Evolutionary conservation across 2,888 invertebrate species (phyloP), one percentile per base, ranked within the genome.

Genomic region (Metopia argyrocephala): DNA sequence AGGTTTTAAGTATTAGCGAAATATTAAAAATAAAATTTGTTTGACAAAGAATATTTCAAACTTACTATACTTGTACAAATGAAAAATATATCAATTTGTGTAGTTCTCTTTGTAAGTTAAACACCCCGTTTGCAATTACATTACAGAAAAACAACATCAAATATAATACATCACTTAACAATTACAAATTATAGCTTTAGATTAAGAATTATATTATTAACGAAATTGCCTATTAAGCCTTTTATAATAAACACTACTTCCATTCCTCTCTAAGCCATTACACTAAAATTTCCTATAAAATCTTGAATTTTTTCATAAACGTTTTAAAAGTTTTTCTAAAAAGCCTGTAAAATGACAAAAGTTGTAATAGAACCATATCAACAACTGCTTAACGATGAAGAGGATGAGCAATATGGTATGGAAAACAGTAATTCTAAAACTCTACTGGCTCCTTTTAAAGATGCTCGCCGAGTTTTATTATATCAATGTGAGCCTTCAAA

Each of bases 371-470:
- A 52, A 61, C 46, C 28, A 7, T 12, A 23, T 3, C 9, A 46
- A 31, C 12, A 4, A 23, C 7, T 31, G 12, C 3, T 12, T 18
- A n/a, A 2, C 3, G 9, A 28, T 1, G 57, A 50, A 2, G 50
- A 70, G 28, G 28, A 20, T 6, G 57, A 50, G 3, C 21, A 57
- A 1, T 57, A 3, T 59, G 76, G 71, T 7, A 38, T 66, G 54
- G 18, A 71, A 31, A 48, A 78, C 25, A 21, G 59, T 0, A 66
- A 52, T 66, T 25, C 18, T 0, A 15, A 54, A 5, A 25, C 23
- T 7, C 5, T 78, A 45, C 31, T 59, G n/a, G 59, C 46, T 0
- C 65, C 65, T n/a, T 54, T 61, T 4, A 71, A 54, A 18, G 61
- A 59, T 28, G 20, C 65, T 0, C 28, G 18, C 18, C 59, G 21